Conservation (phyloP, 2,888 invertebrate species). For the Drepanosiphum platanoidis region DNA sequence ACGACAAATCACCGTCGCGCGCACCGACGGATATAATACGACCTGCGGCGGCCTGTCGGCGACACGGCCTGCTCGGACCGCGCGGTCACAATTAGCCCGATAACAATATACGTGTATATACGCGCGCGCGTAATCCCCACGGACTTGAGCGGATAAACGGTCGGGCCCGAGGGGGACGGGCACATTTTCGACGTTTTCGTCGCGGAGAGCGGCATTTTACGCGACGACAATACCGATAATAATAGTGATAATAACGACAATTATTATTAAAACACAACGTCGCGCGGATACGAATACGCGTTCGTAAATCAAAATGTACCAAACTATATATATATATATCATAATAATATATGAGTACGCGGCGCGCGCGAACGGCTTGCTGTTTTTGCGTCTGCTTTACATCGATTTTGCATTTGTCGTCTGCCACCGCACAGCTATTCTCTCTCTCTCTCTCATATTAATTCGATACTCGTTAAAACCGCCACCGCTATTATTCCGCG, state of each 20-base stretch:
- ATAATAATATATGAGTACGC: no score
- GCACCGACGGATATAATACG: no score
- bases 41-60: no score
- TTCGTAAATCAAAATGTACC: conserved; percentile 57
- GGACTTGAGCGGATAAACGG: no score
- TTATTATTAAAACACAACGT: background rate
- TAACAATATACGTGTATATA: no score
- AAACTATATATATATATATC: no score
- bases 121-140: no score
- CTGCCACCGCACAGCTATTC: conserved; percentile 47
- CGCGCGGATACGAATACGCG: background rate
- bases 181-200: no score
- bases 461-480: conserved; percentile 60
- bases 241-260: background rate
- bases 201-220: background rate
- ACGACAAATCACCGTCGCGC: no score
- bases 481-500: conserved; percentile 20
- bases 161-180: no score
- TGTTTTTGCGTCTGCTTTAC: conserved; percentile 58
- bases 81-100: no score
- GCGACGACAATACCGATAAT: background rate
- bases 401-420: conserved; percentile 62
- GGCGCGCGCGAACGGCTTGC: conserved; percentile 16
- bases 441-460: conserved; percentile 53
- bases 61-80: no score